These are phyloP conservation scores for Anthonomus grandis DNA, from an alignment of 1,140 invertebrate genomes.

Conservation along the genomic window DNA sequence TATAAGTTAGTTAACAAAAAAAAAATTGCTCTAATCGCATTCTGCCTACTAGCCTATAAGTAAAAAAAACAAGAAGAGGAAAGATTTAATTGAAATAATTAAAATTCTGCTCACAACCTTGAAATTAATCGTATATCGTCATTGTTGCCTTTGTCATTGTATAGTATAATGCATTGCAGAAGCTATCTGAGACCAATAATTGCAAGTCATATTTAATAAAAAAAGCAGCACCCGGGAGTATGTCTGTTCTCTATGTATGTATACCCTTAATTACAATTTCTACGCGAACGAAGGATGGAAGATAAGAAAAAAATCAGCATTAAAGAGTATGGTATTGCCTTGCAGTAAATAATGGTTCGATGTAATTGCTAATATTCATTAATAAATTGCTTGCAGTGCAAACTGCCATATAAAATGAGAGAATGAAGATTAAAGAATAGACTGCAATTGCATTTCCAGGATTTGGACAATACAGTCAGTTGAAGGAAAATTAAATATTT, in stretches of 20 bases:
- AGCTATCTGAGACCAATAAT: constrained; percentile 21
- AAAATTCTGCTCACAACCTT: too few species aligned
- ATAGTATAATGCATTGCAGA: not conserved
- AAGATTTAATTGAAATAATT: too few species aligned
- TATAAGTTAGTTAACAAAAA: too few species aligned
- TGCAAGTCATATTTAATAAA: constrained; percentile 18
- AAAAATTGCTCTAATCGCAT: too few species aligned
- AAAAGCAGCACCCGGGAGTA: constrained; percentile 19
- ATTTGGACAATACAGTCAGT: too few species aligned
- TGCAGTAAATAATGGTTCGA: constrained; percentile 25
- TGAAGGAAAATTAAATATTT: constrained; percentile 37
- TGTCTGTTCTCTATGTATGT: constrained; percentile 24
- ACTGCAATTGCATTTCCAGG: too few species aligned
- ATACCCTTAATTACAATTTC: constrained; percentile 29
- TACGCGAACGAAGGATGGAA: constrained; percentile 23
- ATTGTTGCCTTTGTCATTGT: not conserved
- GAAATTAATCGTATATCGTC: too few species aligned
- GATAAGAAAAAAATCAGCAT: constrained; percentile 28
- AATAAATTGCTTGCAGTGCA: constrained; percentile 32
- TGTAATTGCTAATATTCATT: constrained; percentile 34
- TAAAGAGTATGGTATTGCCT: constrained; percentile 24
- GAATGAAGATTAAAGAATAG: too few species aligned
- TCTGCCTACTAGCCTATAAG: too few species aligned
- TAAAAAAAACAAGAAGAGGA: too few species aligned
- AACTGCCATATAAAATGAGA: constrained; percentile 36